Evolutionary conservation across 2,888 invertebrate species (phyloP).

Genomic region (Tinea pellionella): DNA sequence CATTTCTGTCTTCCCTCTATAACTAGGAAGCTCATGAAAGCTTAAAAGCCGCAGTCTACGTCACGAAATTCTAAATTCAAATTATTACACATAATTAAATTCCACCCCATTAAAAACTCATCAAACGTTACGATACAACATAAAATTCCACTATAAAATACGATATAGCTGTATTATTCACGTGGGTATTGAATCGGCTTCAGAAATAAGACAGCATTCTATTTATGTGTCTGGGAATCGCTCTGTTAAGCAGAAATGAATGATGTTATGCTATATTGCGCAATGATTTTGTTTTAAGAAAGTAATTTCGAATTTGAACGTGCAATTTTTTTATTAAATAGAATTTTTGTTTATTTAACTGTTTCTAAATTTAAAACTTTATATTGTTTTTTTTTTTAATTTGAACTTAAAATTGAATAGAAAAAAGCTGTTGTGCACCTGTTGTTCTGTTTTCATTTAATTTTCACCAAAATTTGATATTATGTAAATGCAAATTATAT

Average conservation of each 20-base stretch:
- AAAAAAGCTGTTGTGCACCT: too few species aligned
- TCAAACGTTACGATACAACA: conserved; percentile 43
- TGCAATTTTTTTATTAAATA: not conserved
- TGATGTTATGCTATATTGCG: not conserved
- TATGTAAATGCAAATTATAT: not conserved
- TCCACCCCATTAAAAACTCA: conserved; percentile 27
- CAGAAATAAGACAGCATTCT: conserved; percentile 1
- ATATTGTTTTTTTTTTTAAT: too few species aligned
- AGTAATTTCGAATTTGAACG: not conserved
- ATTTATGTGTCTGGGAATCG: conserved; percentile 10
- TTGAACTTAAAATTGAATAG: too few species aligned
- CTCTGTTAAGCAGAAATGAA: not conserved
- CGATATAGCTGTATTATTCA: conserved; percentile 32
- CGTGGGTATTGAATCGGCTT: conserved; percentile 24
- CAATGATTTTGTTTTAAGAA: not conserved
- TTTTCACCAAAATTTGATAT: too few species aligned
- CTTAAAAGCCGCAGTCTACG: conserved; percentile 3
- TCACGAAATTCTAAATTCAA: conserved; percentile 23
- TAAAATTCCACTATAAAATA: conserved; percentile 25
- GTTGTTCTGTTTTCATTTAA: too few species aligned
- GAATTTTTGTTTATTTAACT: too few species aligned
- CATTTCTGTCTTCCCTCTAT: not conserved
- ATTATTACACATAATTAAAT: conserved; percentile 13
- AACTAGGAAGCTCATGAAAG: not conserved
- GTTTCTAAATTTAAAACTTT: too few species aligned